phyloP scores from a whole-genome alignment of 2,888 invertebrate species.

The Leptopilina syphax region DNA sequence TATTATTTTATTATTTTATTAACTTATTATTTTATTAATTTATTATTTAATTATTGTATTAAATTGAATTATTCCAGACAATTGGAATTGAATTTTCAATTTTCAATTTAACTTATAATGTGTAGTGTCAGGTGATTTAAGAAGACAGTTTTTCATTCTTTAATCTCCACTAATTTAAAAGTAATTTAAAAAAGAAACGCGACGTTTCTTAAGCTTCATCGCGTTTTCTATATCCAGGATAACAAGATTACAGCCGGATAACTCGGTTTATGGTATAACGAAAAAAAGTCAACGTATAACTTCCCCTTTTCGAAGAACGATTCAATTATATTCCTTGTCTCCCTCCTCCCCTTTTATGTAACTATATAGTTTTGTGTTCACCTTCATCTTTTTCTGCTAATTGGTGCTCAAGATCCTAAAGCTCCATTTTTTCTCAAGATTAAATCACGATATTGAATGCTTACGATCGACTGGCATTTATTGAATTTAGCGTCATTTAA shows the following conservation, averaged over 20 bases:
- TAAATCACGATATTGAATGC: conserved; percentile 16
- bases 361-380: conserved; percentile 9
- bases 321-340: conserved; percentile 36
- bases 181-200: background rate
- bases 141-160: conserved; percentile 6
- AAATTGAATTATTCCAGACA: no score
- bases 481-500: conserved; percentile 1
- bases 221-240: conserved; percentile 31
- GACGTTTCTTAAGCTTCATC: background rate
- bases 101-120: conserved; percentile 1
- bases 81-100: no score
- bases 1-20: no score
- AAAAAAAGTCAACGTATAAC: conserved; percentile 19
- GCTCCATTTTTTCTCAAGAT: conserved; percentile 4
- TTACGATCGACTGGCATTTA: conserved; percentile 3
- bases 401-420: conserved; percentile 21
- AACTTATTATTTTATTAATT: no score
- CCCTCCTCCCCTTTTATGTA: background rate
- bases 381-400: conserved; percentile 31
- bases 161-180: conserved; percentile 17
- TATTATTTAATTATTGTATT: no score
- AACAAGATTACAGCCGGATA: conserved; percentile 22
- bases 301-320: conserved; percentile 25
- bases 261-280: conserved; percentile 19
- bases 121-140: background rate